Conservation (phyloP, 2,113 vertebrate genomes). For the Cynopterus brachyotis region DNA sequence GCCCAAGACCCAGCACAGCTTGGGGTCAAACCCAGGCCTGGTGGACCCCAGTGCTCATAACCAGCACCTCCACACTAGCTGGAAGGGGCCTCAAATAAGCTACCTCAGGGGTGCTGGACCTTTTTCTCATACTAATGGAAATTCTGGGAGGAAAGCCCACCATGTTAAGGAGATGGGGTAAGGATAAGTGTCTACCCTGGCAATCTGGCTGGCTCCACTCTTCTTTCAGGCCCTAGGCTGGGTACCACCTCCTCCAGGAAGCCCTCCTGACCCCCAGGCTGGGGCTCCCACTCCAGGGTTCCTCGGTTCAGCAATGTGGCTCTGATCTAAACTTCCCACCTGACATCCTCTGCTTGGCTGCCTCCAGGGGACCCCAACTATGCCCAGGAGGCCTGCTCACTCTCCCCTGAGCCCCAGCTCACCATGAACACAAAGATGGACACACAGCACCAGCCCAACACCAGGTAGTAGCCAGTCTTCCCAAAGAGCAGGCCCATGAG, state of each 20-base stretch:
- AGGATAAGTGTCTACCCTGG: background rate
- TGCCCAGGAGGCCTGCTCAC: constrained; percentile 51
- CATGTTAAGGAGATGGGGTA: background rate
- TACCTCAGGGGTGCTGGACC: background rate
- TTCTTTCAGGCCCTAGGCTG: background rate
- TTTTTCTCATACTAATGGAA: background rate
- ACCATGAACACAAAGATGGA: constrained; percentile 93
- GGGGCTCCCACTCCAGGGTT: background rate
- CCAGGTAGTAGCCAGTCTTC: constrained; percentile 88
- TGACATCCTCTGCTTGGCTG: background rate
- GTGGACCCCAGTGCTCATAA: background rate
- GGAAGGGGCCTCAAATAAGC: background rate
- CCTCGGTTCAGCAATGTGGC: background rate
- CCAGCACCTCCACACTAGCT: background rate
- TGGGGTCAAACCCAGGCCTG: background rate
- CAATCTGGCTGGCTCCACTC: background rate
- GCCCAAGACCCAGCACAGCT: background rate
- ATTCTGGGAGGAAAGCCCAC: background rate
- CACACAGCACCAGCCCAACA: constrained; percentile 91
- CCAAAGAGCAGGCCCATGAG: constrained; percentile 92
- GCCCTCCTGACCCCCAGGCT: background rate
- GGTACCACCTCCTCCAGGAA: background rate
- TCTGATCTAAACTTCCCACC: background rate
- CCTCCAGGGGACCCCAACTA: background rate
- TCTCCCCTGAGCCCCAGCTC: constrained; percentile 32